phyloP scores from a whole-genome alignment of 2,113 vertebrate genomes.

The Seriola aureovittata region DNA sequence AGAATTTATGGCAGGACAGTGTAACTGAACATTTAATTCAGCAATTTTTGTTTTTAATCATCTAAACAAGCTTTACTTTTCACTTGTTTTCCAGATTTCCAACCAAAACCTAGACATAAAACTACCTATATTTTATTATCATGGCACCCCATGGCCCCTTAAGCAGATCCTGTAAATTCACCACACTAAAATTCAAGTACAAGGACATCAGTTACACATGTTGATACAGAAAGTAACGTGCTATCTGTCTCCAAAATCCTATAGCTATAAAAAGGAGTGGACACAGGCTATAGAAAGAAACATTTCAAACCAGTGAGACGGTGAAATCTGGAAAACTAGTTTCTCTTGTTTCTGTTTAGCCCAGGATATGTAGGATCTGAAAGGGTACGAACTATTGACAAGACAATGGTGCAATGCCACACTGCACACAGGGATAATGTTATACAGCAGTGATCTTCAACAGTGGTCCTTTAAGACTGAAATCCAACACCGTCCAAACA shows the following conservation, averaged over 20 bases:
- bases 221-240: conserved; percentile 4
- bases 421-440: conserved; percentile 2
- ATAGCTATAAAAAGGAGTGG: neutral
- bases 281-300: conserved; percentile 8
- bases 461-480: conserved; percentile 8
- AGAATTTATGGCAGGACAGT: neutral
- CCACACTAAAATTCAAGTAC: neutral
- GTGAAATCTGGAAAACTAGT: conserved; percentile 5
- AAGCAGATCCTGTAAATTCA: neutral
- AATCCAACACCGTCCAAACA: conserved; percentile 10
- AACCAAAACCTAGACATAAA: neutral
- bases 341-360: conserved; percentile 7
- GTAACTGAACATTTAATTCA: no score
- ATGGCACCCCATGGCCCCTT: neutral
- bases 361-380: neutral
- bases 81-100: neutral
- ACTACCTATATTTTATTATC: neutral
- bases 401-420: neutral
- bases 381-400: conserved; percentile 13
- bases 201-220: conserved; percentile 1
- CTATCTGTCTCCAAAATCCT: neutral
- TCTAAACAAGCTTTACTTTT: neutral
- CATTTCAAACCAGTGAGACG: conserved; percentile 17
- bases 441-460: neutral
- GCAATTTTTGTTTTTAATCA: no score